A percentile compares a stretch with the other conserved stretches of the same genome.
These are phyloP conservation scores for Seira ritae DNA, from an alignment of 2,888 invertebrate species.

Conservation along the genomic window DNA sequence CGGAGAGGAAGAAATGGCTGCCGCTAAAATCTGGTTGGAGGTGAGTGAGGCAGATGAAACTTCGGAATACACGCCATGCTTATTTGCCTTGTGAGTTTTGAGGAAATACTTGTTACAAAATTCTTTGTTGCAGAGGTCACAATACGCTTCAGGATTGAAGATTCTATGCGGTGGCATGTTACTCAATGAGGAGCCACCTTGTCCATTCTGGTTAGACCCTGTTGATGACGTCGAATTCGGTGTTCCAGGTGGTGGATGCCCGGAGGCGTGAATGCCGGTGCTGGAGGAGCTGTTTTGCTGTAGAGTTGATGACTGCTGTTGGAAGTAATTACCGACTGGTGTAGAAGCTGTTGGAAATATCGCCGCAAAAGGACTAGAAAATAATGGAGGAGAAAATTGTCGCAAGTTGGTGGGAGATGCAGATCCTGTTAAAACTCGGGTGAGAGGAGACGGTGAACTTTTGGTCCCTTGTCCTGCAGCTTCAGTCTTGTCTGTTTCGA, in stretches of 20 bases:
- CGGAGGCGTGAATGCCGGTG: not conserved
- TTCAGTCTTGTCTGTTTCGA: slow-evolving; percentile 72
- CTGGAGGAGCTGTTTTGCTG: slow-evolving; percentile 19
- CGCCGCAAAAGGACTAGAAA: slow-evolving; percentile 70
- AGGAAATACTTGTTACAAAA: slow-evolving; percentile 99
- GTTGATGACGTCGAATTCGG: slow-evolving; percentile 68
- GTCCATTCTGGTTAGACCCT: slow-evolving; percentile 57
- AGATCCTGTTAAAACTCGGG: slow-evolving; percentile 60
- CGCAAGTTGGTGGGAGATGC: slow-evolving; percentile 60
- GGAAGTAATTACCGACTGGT: slow-evolving; percentile 52
- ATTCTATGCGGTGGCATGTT: slow-evolving; percentile 79
- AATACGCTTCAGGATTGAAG: slow-evolving; percentile 97
- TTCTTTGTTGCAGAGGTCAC: slow-evolving; percentile 98
- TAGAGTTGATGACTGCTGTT: slow-evolving; percentile 43
- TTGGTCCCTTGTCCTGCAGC: slow-evolving; percentile 71
- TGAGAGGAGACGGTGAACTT: slow-evolving; percentile 63
- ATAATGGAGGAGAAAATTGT: slow-evolving; percentile 69
- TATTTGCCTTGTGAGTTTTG: slow-evolving; percentile 98
- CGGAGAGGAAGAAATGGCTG: slow-evolving; percentile 60
- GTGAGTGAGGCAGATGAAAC: slow-evolving; percentile 71
- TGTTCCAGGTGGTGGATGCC: slow-evolving; percentile 57
- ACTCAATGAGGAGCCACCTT: slow-evolving; percentile 39
- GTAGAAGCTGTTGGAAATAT: slow-evolving; percentile 64
- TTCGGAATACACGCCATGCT: slow-evolving; percentile 93
- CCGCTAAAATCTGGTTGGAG: slow-evolving; percentile 60